A percentile compares a stretch with the other conserved stretches of the same genome.
phyloP scores from a whole-genome alignment of 2,797 vertebrate genomes.

The Sebastes oblongus region DNA sequence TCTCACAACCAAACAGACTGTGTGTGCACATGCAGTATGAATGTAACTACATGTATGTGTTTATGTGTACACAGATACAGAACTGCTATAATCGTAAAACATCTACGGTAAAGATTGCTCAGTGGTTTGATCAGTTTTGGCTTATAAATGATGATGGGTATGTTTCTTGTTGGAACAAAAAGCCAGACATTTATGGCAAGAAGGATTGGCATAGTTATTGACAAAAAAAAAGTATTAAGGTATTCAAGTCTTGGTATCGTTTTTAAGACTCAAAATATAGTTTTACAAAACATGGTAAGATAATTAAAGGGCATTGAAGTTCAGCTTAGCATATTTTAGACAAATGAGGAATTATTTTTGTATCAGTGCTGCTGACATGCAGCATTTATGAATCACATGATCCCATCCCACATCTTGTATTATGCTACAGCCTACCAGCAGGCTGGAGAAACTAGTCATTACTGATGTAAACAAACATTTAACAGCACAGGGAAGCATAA shows the following conservation, averaged over 20 bases:
- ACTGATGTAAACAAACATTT: conserved; percentile 3
- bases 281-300: background rate
- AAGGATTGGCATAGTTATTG: background rate
- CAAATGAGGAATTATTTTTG: background rate
- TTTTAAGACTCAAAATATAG: background rate
- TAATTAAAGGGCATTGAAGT: background rate
- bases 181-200: background rate
- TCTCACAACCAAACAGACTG: background rate
- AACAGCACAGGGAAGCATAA: background rate
- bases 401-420: background rate
- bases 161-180: background rate
- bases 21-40: background rate
- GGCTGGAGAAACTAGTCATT: background rate
- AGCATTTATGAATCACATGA: conserved; percentile 10
- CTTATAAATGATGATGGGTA: background rate
- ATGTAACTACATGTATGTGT: too few species aligned
- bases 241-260: background rate
- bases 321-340: background rate
- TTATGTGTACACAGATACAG: background rate
- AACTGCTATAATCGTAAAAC: background rate
- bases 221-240: background rate
- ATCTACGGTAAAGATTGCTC: background rate
- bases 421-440: background rate
- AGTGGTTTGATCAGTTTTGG: background rate
- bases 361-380: background rate